Evolutionary conservation across 1,140 invertebrate species (phyloP).

Genomic region (Brachystomella parvula): DNA sequence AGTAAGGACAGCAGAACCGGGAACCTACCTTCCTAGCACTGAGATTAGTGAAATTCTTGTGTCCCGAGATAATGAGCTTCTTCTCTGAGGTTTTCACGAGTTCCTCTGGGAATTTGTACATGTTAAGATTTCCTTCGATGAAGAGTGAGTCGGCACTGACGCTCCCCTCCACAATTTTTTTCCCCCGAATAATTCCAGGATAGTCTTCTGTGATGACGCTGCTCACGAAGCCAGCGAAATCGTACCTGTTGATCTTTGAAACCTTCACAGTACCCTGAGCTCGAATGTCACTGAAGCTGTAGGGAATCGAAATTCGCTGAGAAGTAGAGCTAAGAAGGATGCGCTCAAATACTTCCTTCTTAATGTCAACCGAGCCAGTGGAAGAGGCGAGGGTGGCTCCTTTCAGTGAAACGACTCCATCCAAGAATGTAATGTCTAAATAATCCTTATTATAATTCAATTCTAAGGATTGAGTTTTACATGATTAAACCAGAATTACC

Average conservation of each 20-base stretch:
- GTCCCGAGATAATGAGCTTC: constrained; percentile 2
- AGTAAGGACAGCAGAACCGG: not conserved
- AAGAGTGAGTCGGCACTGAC: not conserved
- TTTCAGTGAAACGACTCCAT: constrained; percentile 8
- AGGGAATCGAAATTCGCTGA: constrained; percentile 10
- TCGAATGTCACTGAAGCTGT: constrained; percentile 5
- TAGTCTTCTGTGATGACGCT: constrained; percentile 10
- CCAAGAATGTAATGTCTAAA: constrained; percentile 11
- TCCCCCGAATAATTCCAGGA: constrained; percentile 14
- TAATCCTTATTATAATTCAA: not conserved
- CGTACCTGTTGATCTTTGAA: constrained; percentile 3
- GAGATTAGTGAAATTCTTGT: constrained; percentile 13
- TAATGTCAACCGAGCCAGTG: not conserved
- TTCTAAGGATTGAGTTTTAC: too few relatives aligned
- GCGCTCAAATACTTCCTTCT: constrained; percentile 16
- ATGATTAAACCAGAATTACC: constrained; percentile 15
- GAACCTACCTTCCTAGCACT: constrained; percentile 10
- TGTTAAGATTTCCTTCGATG: constrained; percentile 7
- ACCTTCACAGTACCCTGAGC: not conserved
- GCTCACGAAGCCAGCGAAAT: constrained; percentile 2
- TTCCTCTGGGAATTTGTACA: constrained; percentile 16
- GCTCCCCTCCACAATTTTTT: not conserved
- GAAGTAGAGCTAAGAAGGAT: constrained; percentile 4
- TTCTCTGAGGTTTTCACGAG: constrained; percentile 9
- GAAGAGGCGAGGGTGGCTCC: not conserved